Evolutionary conservation across 1,140 invertebrate genomes (phyloP), one percentile per base, ranked within the genome.

Genomic region (Macrostomum lignano): DNA sequence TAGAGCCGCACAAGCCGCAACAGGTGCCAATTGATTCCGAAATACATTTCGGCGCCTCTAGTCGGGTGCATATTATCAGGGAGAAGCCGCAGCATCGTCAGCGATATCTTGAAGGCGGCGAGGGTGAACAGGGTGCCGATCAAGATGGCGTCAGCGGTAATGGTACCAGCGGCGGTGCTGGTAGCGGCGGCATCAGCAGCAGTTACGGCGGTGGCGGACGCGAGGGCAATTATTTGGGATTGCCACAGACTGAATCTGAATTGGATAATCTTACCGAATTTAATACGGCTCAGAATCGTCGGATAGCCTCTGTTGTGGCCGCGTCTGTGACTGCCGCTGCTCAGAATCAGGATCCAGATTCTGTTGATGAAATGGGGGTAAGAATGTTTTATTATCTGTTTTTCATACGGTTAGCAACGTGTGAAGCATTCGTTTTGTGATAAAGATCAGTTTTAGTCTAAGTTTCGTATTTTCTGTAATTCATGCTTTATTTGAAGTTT

Each of bases 211-310:
- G 78, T 43, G 77, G 75, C 25, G 74, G 72, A 1, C 63, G 84
- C 21, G 57, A 88, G 7, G 81, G 78, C 4, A 58, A 40, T n/a
- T n/a, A n/a, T n/a, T n/a, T n/a, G n/a, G n/a, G n/a, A 17, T 41
- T 91, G 25, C 82, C 84, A 1, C 81, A 91, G 62, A 78, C 74
- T 36, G 81, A 91, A 65, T 76, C 74, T 17, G 84, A 91, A 60
- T 59, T 91, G 42, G 82, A 94, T 81, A 94, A 94, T 64, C 62
- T 96, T 40, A 98, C 91, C 29, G 86, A 96, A 64, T 96, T 88
- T 54, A 98, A 98, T 49, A 98, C 91, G 9, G 86, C 84, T 0
- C 82, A 94, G 45, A 98, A 98, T 59, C 62, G 82, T 48, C 66
- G 86, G 38, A 84, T 94, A 44, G 79, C 79, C 1, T 78, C 86